Evolutionary conservation across 2,113 vertebrate species (phyloP), one percentile per base, ranked within the genome.

Genomic region (Vicugna pacos): DNA sequence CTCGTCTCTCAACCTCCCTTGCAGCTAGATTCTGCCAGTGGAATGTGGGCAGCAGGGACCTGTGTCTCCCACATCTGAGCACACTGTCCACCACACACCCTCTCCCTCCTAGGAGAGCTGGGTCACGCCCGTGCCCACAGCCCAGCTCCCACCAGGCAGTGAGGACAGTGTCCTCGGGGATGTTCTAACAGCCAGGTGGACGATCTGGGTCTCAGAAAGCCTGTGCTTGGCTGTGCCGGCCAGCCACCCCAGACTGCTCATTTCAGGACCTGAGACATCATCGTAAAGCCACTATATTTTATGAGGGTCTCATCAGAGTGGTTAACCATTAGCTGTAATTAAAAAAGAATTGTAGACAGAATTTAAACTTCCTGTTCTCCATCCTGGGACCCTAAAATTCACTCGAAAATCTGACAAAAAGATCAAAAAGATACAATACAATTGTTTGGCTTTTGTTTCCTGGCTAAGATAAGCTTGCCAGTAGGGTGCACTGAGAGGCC

Each of bases 331-430:
- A 46, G 52, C 67, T 11, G 12, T 30, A 76, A 84, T 30, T 58
- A 82, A 35, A 91, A 85, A 0, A 83, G 56, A 92, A 32, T 20
- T 28, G 8, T 14, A 87, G 32, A 73, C 32, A 95, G 91, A 91
- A 48, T 38, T 24, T 7, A 5, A 60, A 69, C 9, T 26, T n/a
- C 46, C 56, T 1, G 0, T 48, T 81, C 19, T 60, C 70, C 30
- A 80, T n/a, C n/a, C 28, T 14, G 2, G 26, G 9, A 58, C 38
- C 64, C 48, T 13, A 58, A 84, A n/a, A 65, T 42, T 70, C 56
- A 80, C 20, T 64, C 70, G 38, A 62, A 95, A 67, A 84, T 32
- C 56, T 87, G 69, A 52, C 22, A 9, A 67, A 64, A 72, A 48
- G 28, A 73, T 79, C 15, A 32, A n/a, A 81, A 81, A n/a, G 30